These are phyloP conservation scores for Gavialis gangeticus DNA, from an alignment of 2,113 vertebrate species.

Conservation along the genomic window DNA sequence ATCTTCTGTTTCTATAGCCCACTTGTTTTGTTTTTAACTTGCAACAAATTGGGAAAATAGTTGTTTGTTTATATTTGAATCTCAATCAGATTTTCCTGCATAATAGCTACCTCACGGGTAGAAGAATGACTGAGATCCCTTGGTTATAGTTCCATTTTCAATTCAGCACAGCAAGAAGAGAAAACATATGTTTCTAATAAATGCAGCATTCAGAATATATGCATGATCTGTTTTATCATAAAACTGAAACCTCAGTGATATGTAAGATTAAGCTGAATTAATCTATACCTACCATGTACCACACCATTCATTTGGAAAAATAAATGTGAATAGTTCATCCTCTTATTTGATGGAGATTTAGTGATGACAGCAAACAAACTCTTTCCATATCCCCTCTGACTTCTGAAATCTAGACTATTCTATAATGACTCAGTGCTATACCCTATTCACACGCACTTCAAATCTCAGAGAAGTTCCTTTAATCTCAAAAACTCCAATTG, in stretches of 20 bases:
- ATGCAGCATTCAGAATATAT: background rate
- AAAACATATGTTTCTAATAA: background rate
- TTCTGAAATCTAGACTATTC: conserved; percentile 13
- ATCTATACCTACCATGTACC: background rate
- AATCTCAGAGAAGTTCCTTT: conserved; percentile 11
- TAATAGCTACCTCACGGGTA: background rate
- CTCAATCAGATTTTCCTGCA: background rate
- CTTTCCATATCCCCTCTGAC: background rate
- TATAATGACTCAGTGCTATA: background rate
- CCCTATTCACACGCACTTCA: background rate
- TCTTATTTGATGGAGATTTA: background rate
- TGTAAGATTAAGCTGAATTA: background rate
- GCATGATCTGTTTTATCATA: background rate
- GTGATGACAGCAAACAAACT: background rate
- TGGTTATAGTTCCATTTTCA: background rate
- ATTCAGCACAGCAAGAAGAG: background rate
- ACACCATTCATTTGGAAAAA: background rate
- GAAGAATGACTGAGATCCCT: background rate
- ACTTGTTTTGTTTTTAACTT: background rate
- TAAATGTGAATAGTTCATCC: background rate
- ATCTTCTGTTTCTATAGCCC: background rate
- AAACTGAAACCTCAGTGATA: background rate
- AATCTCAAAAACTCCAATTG: conserved; percentile 27
- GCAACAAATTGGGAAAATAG: background rate
- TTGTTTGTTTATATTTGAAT: background rate